Conservation (phyloP, 2,113 vertebrate genomes). For the Peromyscus californicus region DNA sequence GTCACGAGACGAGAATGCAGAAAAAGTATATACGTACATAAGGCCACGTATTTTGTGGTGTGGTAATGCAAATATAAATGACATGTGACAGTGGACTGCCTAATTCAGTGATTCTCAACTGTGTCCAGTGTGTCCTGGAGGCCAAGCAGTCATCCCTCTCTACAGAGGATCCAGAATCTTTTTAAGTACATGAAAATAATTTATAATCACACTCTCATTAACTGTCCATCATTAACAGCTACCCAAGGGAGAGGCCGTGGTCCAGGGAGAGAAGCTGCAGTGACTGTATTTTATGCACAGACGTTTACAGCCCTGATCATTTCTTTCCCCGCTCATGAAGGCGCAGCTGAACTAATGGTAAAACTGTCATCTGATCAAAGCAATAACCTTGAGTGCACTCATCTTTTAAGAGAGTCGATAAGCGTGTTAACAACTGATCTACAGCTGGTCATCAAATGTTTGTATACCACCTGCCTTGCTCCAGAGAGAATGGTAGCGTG, state of each 20-base stretch:
- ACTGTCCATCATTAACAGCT: background rate
- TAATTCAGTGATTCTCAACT: background rate
- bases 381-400: background rate
- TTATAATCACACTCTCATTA: background rate
- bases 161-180: background rate
- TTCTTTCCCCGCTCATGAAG: background rate
- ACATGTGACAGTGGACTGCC: background rate
- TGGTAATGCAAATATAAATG: background rate
- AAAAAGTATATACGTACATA: background rate
- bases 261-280: background rate
- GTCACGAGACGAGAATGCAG: background rate
- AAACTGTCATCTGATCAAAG: background rate
- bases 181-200: slow-evolving; percentile 13
- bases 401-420: slow-evolving; percentile 4
- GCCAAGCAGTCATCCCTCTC: background rate
- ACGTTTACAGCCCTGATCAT: background rate
- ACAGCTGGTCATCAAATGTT: slow-evolving; percentile 17
- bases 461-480: background rate
- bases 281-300: background rate
- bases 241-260: background rate
- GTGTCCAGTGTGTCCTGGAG: background rate
- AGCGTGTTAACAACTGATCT: background rate
- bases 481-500: background rate
- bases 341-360: background rate
- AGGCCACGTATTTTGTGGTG: background rate